These are phyloP conservation scores for Conus canariensis DNA, from an alignment of 2,888 invertebrate species.

Conservation along the genomic window DNA sequence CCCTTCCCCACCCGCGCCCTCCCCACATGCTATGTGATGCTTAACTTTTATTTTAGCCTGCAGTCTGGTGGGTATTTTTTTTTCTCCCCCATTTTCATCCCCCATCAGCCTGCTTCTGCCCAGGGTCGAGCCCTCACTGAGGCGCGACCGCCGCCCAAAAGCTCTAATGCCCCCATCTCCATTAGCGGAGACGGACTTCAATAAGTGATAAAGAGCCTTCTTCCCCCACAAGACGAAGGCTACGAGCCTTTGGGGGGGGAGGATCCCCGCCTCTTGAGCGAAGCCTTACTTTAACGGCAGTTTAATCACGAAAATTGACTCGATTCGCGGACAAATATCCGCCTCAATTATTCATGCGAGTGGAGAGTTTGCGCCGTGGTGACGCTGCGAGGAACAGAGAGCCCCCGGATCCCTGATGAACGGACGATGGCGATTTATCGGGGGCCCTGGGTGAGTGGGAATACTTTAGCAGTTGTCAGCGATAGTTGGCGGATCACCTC, in stretches of 20 bases:
- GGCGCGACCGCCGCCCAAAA: not conserved
- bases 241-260: constrained; percentile 28
- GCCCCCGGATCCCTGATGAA: not conserved
- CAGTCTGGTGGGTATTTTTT: not conserved
- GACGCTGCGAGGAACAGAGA: not conserved
- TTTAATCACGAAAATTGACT: constrained; percentile 52
- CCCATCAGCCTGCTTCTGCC: not conserved
- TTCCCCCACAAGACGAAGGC: constrained; percentile 38
- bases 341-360: constrained; percentile 36
- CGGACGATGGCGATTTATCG: constrained; percentile 17
- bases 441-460: not conserved
- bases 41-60: constrained; percentile 11
- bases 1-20: no score
- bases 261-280: not conserved
- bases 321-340: constrained; percentile 40
- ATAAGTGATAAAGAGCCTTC: constrained; percentile 36
- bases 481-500: not conserved
- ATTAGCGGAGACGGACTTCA: constrained; percentile 30
- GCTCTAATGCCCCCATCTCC: constrained; percentile 27
- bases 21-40: not conserved
- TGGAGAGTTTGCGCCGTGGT: not conserved
- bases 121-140: constrained; percentile 1
- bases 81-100: not conserved
- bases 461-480: constrained; percentile 11
- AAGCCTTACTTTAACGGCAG: constrained; percentile 47